Evolutionary conservation across 2,888 invertebrate species (phyloP).

Genomic region (Argynnis bischoffii): DNA sequence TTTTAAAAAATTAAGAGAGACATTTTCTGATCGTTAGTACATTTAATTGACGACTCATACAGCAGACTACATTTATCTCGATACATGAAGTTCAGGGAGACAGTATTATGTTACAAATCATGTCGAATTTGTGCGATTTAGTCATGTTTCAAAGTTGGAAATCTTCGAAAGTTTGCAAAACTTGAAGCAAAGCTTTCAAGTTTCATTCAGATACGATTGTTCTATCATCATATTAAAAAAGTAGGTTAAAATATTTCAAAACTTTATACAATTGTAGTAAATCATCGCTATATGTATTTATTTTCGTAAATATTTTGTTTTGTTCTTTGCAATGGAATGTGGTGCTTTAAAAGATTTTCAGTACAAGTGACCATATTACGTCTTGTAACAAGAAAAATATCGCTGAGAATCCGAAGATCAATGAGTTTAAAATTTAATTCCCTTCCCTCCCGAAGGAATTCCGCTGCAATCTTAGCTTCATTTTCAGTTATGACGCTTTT

Average conservation of each 20-base stretch:
- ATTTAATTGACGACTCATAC: background rate
- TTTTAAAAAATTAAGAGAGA: background rate
- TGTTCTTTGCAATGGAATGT: no score
- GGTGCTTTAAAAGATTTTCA: no score
- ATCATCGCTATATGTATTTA: no score
- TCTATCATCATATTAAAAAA: no score
- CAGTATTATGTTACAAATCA: slow-evolving; percentile 7
- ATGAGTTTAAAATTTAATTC: slow-evolving; percentile 38
- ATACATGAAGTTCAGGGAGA: no score
- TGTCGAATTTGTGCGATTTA: slow-evolving; percentile 1
- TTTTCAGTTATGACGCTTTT: slow-evolving; percentile 33
- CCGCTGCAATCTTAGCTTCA: slow-evolving; percentile 34
- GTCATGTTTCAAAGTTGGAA: slow-evolving; percentile 4
- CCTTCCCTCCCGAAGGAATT: slow-evolving; percentile 24
- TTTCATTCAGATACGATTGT: background rate
- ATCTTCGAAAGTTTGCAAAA: slow-evolving; percentile 3
- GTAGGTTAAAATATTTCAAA: no score
- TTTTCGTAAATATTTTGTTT: no score
- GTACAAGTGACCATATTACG: background rate
- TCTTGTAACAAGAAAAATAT: slow-evolving; percentile 15
- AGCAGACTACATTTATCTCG: background rate
- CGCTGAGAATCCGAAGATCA: slow-evolving; percentile 27
- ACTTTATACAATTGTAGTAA: no score
- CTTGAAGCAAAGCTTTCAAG: slow-evolving; percentile 10
- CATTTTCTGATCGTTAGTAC: no score